These are phyloP conservation scores for Steatocranus sp. DNA, from an alignment of 2,797 vertebrate species.

Conservation along the genomic window DNA sequence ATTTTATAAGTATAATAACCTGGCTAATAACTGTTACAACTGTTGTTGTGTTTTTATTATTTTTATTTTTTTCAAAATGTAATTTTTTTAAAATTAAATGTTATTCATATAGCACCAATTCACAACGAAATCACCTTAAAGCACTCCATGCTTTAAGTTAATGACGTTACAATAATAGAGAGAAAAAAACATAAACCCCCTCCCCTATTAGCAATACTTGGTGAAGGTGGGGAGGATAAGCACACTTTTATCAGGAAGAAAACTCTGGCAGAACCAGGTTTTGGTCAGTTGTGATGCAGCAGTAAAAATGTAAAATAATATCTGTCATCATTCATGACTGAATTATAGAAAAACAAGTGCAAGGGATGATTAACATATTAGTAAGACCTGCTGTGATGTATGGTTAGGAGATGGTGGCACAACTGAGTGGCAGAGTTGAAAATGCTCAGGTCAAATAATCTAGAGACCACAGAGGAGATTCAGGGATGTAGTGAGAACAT, in stretches of 20 bases:
- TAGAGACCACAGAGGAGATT: neutral
- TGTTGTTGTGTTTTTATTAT: neutral
- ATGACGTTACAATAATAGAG: neutral
- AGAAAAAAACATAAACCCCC: neutral
- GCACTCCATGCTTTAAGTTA: too few relatives aligned
- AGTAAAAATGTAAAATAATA: neutral
- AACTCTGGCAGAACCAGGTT: neutral
- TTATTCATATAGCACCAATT: neutral
- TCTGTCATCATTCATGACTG: neutral
- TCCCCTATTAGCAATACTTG: neutral
- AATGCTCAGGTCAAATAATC: accelerated
- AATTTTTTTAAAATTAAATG: accelerated
- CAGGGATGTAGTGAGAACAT: neutral
- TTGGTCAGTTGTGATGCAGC: neutral
- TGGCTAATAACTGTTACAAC: neutral
- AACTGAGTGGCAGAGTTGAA: neutral
- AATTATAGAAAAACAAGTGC: neutral
- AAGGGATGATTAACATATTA: neutral
- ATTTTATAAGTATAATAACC: neutral
- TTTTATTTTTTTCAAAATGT: neutral
- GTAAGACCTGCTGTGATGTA: neutral
- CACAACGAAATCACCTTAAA: accelerated
- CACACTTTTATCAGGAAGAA: neutral
- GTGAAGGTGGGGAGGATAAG: neutral
- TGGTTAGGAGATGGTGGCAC: neutral